phyloP scores from a whole-genome alignment of 2,113 vertebrate genomes.

The Sebastes fasciatus region DNA sequence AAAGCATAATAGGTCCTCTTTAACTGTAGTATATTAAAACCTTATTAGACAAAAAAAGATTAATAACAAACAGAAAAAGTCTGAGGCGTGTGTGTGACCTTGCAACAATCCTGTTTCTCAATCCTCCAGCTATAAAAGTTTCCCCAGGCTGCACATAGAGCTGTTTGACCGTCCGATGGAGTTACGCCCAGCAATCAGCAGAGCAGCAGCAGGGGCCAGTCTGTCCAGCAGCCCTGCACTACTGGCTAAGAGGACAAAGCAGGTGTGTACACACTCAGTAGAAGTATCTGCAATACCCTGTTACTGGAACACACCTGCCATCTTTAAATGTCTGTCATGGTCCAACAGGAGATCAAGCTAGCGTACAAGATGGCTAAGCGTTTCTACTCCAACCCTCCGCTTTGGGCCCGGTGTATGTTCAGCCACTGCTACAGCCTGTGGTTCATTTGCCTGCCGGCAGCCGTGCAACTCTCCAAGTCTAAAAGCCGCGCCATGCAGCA shows the following conservation, averaged over 20 bases:
- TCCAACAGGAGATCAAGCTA: constrained; percentile 93
- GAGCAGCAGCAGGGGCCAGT: constrained; percentile 85
- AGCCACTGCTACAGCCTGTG: constrained; percentile 98
- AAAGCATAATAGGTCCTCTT: too few relatives aligned
- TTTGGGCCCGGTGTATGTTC: constrained; percentile 96
- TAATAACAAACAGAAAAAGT: neutral
- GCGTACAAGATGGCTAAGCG: constrained; percentile 94
- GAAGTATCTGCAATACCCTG: neutral
- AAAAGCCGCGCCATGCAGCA: constrained; percentile 93
- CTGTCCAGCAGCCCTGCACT: constrained; percentile 94
- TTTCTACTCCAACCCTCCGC: constrained; percentile 88
- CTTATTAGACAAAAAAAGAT: neutral
- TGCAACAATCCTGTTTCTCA: neutral
- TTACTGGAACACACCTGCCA: neutral
- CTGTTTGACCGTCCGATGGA: constrained; percentile 93
- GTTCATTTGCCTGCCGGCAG: constrained; percentile 97
- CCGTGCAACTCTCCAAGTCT: constrained; percentile 88
- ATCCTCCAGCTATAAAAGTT: constrained; percentile 89
- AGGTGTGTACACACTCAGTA: constrained; percentile 82
- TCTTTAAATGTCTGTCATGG: neutral
- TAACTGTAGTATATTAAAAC: neutral
- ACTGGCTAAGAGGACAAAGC: constrained; percentile 97
- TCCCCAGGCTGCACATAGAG: constrained; percentile 89
- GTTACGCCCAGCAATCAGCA: constrained; percentile 87
- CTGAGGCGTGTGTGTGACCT: fast-evolving